Evolutionary conservation across 2,797 vertebrate species (phyloP).

Genomic region (Phrynocephalus guinanensis): DNA sequence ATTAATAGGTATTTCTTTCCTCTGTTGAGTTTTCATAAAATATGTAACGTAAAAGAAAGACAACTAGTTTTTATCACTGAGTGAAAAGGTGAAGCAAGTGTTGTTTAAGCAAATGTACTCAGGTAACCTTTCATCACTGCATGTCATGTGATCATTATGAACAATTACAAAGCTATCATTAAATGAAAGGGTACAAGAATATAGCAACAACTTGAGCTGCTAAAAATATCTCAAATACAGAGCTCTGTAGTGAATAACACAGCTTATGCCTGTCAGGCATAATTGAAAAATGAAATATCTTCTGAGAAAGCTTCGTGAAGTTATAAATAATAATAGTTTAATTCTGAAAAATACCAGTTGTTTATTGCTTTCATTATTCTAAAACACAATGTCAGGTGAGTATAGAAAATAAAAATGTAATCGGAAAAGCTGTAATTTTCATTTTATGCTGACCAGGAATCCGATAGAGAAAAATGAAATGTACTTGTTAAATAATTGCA

Average conservation of each 20-base stretch:
- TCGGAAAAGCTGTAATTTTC: neutral
- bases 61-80: neutral
- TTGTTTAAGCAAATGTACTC: constrained; percentile 9
- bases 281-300: neutral
- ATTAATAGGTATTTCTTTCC: constrained; percentile 8
- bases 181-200: constrained; percentile 66
- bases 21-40: neutral
- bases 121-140: constrained; percentile 27
- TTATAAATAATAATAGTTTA: neutral
- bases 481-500: neutral
- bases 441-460: neutral
- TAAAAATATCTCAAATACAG: constrained; percentile 28
- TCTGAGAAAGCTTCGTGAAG: neutral
- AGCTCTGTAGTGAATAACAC: constrained; percentile 20
- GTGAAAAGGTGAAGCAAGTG: constrained; percentile 17
- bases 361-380: constrained; percentile 11
- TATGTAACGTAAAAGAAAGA: constrained; percentile 33
- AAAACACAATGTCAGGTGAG: neutral
- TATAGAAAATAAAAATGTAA: neutral
- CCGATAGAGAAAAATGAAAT: neutral
- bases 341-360: neutral
- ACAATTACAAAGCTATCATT: constrained; percentile 46
- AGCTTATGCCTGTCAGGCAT: neutral
- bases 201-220: constrained; percentile 24
- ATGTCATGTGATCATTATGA: constrained; percentile 26